Base-by-base conservation (phyloP, 2,888 invertebrate species). In the Diarsia dahlii region DNA sequence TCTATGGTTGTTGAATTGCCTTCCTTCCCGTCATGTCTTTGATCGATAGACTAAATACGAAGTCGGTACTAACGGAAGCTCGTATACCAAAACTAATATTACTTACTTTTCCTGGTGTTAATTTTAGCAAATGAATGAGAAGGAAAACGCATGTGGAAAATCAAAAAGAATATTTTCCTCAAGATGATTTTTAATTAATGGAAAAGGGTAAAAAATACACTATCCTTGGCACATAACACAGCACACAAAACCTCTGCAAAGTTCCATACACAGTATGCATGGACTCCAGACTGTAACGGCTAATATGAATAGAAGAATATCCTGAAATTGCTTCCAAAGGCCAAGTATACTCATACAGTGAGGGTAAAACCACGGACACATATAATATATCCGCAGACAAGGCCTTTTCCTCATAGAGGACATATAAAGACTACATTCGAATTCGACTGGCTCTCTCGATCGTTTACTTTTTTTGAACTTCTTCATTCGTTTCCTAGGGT, bases 241-340 rank as follows among this genome's bases (percentile, higher is more conserved):
- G 89, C 92, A 93, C 86, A 91, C 73, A 56, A 89, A 71, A 54
- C 64, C 73, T 73, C 88, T 91, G 71, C 90, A 91, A 34, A 90
- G 12, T 81, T 94, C 94, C 83, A 91, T 89, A 69, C 81, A 80
- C 12, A 93, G 79, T 71, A 94, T 92, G 82, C 93, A 93, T 15
- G 94, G 94, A 81, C 93, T 93, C 94, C 94, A 94, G 46, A 93
- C 91, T 20, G 85, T 74, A 1, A 92, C 89, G 4, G 94, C 94
- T 54, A 93, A 77, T 64, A 93, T 63, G 68, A 93, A 93, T 23
- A 94, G 70, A 28, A 91, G 6, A 46, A 93, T 64, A 76, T 94
- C 90, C 8, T 86, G 86, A n/a, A 92, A 88, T 67, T 93, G 91
- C 66, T 86, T 91, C 89, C 90, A 92, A 5, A 90, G 50, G 10